These are phyloP conservation scores for Ooceraea biroi DNA, from an alignment of 1,140 invertebrate genomes.

Conservation along the genomic window DNA sequence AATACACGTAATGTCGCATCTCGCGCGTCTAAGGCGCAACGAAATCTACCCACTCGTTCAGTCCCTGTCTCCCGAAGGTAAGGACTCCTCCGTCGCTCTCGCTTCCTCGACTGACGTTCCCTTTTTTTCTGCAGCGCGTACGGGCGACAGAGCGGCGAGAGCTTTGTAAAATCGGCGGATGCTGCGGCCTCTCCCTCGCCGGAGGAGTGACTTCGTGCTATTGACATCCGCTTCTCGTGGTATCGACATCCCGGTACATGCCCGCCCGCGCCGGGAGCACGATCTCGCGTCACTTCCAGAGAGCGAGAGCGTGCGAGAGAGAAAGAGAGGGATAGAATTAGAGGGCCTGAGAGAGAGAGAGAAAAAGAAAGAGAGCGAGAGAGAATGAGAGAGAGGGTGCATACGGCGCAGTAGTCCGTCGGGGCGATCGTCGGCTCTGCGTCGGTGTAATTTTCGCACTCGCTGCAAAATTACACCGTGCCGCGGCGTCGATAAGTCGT, in stretches of 20 bases:
- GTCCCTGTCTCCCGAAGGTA: background rate
- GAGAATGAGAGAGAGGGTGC: background rate
- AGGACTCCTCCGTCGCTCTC: conserved; percentile 19
- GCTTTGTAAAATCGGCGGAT: conserved; percentile 72
- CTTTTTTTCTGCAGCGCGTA: conserved; percentile 44
- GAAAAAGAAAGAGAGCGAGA: conserved; percentile 20
- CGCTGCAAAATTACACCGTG: conserved; percentile 79
- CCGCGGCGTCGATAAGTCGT: conserved; percentile 77
- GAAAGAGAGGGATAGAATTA: conserved; percentile 4
- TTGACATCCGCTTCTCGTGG: conserved; percentile 84
- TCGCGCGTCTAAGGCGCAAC: background rate
- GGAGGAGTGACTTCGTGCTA: conserved; percentile 81
- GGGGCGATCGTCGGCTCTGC: conserved; percentile 52
- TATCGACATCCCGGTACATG: conserved; percentile 84
- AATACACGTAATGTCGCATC: background rate
- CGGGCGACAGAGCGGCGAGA: conserved; percentile 62
- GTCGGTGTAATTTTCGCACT: conserved; percentile 81
- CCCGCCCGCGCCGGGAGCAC: conserved; percentile 75
- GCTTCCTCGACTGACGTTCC: conserved; percentile 32
- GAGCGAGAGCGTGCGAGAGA: conserved; percentile 41
- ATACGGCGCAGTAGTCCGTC: conserved; percentile 12
- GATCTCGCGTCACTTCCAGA: conserved; percentile 81
- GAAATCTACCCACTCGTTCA: conserved; percentile 21
- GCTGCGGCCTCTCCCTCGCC: conserved; percentile 64
- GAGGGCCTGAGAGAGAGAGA: background rate